These are phyloP conservation scores for Pollenia amentaria DNA, from an alignment of 2,888 invertebrate genomes.

Conservation along the genomic window DNA sequence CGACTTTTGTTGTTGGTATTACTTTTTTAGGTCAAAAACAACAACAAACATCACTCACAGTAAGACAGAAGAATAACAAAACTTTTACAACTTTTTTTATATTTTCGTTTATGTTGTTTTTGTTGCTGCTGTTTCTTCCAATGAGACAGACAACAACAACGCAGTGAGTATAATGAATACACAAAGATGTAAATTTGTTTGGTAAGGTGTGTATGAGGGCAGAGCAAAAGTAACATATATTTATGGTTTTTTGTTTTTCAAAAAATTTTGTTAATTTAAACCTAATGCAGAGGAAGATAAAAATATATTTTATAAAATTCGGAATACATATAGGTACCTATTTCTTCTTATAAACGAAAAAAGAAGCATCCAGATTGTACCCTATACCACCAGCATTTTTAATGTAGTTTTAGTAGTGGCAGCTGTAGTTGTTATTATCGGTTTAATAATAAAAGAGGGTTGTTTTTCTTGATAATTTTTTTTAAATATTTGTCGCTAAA, in stretches of 20 bases:
- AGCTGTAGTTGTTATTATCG: conserved; percentile 33
- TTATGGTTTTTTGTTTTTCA: conserved; percentile 17
- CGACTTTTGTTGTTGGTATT: conserved; percentile 58
- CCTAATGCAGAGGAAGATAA: conserved; percentile 13
- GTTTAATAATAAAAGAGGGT: conserved; percentile 55
- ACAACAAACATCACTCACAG: conserved; percentile 64
- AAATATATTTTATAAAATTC: conserved; percentile 9
- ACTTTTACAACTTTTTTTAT: conserved; percentile 55
- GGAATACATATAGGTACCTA: neutral
- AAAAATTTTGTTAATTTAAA: conserved; percentile 30
- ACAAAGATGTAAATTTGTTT: conserved; percentile 16
- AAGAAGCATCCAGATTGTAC: conserved; percentile 1
- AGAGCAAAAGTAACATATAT: conserved; percentile 10
- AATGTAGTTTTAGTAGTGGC: neutral
- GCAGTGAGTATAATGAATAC: conserved; percentile 34
- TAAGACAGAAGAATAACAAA: conserved; percentile 54
- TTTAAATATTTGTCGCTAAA: neutral
- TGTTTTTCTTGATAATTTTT: conserved; percentile 48
- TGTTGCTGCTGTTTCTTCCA: conserved; percentile 14
- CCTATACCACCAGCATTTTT: conserved; percentile 2
- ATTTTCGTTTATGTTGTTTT: conserved; percentile 12
- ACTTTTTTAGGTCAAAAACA: conserved; percentile 71
- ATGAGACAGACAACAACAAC: conserved; percentile 14
- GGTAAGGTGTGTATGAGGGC: neutral
- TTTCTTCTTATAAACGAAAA: conserved; percentile 9